Evolutionary conservation across 2,888 invertebrate genomes (phyloP), one percentile per base, ranked within the genome.

Genomic region (Drosophila pegasa): DNA sequence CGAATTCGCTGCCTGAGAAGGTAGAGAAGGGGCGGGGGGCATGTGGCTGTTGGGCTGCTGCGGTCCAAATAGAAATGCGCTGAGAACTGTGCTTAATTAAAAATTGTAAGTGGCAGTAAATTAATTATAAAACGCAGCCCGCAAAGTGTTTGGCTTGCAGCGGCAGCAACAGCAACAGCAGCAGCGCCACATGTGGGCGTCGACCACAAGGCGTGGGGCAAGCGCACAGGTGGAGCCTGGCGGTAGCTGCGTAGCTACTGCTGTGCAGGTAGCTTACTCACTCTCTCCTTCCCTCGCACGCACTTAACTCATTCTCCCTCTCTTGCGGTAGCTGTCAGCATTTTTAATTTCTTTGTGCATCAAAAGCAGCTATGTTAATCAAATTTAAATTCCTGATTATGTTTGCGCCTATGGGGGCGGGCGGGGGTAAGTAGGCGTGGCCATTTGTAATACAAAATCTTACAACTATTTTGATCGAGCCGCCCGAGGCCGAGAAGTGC

Each of bases 71-170:
- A 75, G 78, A 78, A 75, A 78, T 58, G 51, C 64, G 69, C 54
- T 68, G 78, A 76, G 71, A 70, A 78, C 61, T 74, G 79, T 65
- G 86, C 88, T 82, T 82, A 86, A 82, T 82, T 82, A 82, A 82
- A 88, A 82, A 82, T 86, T 88, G 88, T 82, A 87, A 82, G 82
- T 88, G 88, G 82, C 82, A 82, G 82, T 82, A 82, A 82, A 82
- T 82, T 82, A 82, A 88, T 82, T 82, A 82, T 82, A 87, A 45
- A 82, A 80, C 88, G 66, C 71, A 68, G 73, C 83, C 73, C 73
- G 71, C 82, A 87, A 82, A 82, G 86, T 87, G 82, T 82, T 82
- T 85, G 82, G 81, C 82, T 81, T 87, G 83, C 76, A 75, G 57
- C 59, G n/a, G 40, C 18, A 20, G 20, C 14, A 12, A 20, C 20